These are phyloP conservation scores for Taeniopygia guttata DNA, from an alignment of 2,797 vertebrate species.

Conservation along the genomic window DNA sequence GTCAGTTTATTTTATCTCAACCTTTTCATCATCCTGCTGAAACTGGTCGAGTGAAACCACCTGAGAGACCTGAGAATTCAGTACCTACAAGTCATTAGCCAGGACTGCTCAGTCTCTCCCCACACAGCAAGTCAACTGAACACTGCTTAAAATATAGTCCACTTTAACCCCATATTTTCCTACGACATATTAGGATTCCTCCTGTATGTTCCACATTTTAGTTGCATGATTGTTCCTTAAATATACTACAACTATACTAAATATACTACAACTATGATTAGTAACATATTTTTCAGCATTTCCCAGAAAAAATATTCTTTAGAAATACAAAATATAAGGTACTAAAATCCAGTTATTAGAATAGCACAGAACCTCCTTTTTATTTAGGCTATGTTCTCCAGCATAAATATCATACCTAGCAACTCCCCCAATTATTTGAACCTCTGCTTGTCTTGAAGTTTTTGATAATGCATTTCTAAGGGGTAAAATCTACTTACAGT, in stretches of 20 bases:
- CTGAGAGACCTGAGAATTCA: conserved; percentile 94
- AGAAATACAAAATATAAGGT: background rate
- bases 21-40: conserved; percentile 97
- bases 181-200: background rate
- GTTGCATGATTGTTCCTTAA: background rate
- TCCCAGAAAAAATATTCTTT: background rate
- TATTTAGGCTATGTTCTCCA: background rate
- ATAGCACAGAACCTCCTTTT: background rate
- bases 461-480: background rate
- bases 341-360: background rate
- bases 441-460: background rate
- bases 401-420: background rate
- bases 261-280: background rate
- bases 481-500: background rate
- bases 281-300: background rate
- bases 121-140: conserved; percentile 81
- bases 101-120: conserved; percentile 71
- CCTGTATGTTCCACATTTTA: background rate
- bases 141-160: conserved; percentile 79
- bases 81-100: conserved; percentile 97
- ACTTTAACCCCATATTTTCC: conserved; percentile 74
- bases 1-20: conserved; percentile 99
- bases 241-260: background rate
- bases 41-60: conserved; percentile 92
- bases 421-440: background rate